Conservation (phyloP, 2,888 invertebrate genomes). For the Lacanobia wlatinum region DNA sequence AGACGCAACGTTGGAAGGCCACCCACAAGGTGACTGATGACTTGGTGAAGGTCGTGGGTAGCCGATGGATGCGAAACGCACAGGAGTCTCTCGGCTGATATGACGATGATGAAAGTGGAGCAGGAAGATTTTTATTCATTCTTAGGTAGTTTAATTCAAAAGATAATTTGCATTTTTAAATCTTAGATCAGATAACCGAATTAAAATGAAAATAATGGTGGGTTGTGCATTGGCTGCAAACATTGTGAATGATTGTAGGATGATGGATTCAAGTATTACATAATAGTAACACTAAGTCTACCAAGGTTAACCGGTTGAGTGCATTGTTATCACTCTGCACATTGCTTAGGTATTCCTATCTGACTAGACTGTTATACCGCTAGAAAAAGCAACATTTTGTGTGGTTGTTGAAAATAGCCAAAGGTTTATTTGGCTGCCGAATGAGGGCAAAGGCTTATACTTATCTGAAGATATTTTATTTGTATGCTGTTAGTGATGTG, state of each 20-base stretch:
- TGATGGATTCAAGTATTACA: slow-evolving; percentile 16
- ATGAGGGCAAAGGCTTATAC: slow-evolving; percentile 11
- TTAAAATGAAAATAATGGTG: slow-evolving; percentile 20
- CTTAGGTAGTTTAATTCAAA: not conserved
- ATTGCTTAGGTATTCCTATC: slow-evolving; percentile 7
- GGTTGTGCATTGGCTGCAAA: slow-evolving; percentile 8
- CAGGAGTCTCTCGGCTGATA: no score
- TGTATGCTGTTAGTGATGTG: slow-evolving; percentile 3
- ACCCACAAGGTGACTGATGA: no score
- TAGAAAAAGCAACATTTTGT: slow-evolving; percentile 6
- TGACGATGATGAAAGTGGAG: no score
- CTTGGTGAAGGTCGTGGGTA: no score
- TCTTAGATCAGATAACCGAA: slow-evolving; percentile 19
- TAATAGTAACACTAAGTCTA: slow-evolving; percentile 2
- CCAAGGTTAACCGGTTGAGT: slow-evolving; percentile 32
- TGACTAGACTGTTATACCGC: not conserved
- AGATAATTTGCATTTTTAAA: not conserved
- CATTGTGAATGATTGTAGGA: slow-evolving; percentile 9
- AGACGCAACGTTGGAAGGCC: no score
- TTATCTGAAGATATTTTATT: slow-evolving; percentile 1
- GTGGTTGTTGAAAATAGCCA: not conserved
- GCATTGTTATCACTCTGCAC: slow-evolving; percentile 26
- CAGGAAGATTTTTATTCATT: not conserved
- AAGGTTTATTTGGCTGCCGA: not conserved
- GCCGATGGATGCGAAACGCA: no score